A percentile compares a stretch with the other conserved stretches of the same genome.
Conservation (phyloP, 2,888 invertebrate genomes). For the Agrotis exclamationis region DNA sequence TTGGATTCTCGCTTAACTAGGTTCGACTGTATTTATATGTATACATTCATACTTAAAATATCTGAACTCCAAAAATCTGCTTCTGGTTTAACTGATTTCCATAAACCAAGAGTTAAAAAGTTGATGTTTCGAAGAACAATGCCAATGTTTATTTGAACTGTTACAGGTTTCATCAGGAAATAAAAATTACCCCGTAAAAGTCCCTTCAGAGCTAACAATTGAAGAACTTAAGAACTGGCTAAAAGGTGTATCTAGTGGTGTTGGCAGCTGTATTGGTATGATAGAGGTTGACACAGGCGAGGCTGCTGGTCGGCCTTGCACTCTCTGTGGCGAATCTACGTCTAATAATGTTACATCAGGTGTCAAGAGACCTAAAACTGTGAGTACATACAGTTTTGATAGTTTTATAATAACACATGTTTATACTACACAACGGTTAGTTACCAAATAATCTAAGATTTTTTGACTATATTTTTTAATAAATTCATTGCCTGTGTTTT, state of each 20-base stretch:
- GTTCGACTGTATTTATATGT: no score
- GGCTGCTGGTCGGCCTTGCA: slow-evolving; percentile 84
- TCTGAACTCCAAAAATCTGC: no score
- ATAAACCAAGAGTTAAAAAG: neutral
- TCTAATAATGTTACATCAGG: slow-evolving; percentile 78
- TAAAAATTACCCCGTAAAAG: slow-evolving; percentile 90
- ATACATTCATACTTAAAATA: no score
- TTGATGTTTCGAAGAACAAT: neutral
- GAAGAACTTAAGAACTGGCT: slow-evolving; percentile 90
- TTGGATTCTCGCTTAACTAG: no score
- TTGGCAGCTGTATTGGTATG: slow-evolving; percentile 91
- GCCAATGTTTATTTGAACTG: neutral
- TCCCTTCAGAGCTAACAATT: slow-evolving; percentile 87
- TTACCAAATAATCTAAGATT: neutral
- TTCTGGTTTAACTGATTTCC: no score
- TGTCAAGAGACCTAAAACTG: slow-evolving; percentile 81
- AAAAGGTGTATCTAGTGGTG: slow-evolving; percentile 86
- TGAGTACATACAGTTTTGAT: slow-evolving; percentile 68
- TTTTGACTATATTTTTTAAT: neutral
- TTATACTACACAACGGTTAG: neutral
- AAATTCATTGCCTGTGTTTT: no score
- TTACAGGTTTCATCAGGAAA: slow-evolving; percentile 81
- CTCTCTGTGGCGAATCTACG: slow-evolving; percentile 85
- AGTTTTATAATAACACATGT: no score
- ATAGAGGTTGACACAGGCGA: slow-evolving; percentile 89